A percentile compares a stretch with the other conserved stretches of the same genome.
These are phyloP conservation scores for Cherax quadricarinatus DNA, from an alignment of 1,140 invertebrate genomes.

Conservation along the genomic window DNA sequence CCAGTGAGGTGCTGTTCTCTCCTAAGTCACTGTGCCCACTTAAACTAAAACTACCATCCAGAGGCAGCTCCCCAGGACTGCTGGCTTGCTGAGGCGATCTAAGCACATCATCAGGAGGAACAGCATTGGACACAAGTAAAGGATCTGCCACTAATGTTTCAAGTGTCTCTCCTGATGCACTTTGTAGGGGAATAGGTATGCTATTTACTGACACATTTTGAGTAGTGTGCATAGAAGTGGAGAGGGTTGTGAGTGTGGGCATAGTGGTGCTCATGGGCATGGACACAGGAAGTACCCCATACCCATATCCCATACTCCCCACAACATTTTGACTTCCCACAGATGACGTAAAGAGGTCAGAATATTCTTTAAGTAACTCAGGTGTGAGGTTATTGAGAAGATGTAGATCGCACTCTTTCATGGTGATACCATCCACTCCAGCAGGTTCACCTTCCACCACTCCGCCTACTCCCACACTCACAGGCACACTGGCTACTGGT, in stretches of 20 bases:
- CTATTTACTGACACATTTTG: neutral
- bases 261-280: neutral
- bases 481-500: neutral
- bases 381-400: slow-evolving; percentile 69
- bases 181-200: slow-evolving; percentile 31
- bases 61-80: slow-evolving; percentile 47
- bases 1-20: slow-evolving; percentile 43
- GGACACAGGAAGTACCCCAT: neutral
- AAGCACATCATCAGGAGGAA: slow-evolving; percentile 58
- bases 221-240: neutral
- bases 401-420: slow-evolving; percentile 69
- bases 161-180: slow-evolving; percentile 47
- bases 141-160: slow-evolving; percentile 51
- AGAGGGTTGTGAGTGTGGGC: slow-evolving; percentile 13
- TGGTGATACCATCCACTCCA: slow-evolving; percentile 60
- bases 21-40: slow-evolving; percentile 43
- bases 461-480: neutral
- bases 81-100: slow-evolving; percentile 47
- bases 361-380: slow-evolving; percentile 63
- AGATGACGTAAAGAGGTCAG: slow-evolving; percentile 23
- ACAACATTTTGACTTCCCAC: slow-evolving; percentile 14
- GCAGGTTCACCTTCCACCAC: neutral
- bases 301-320: neutral
- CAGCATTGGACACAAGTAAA: slow-evolving; percentile 44
- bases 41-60: slow-evolving; percentile 58